A percentile compares a stretch with the other conserved stretches of the same genome.
Evolutionary conservation across 2,113 vertebrate species (phyloP).

Genomic region (Nymphicus hollandicus): DNA sequence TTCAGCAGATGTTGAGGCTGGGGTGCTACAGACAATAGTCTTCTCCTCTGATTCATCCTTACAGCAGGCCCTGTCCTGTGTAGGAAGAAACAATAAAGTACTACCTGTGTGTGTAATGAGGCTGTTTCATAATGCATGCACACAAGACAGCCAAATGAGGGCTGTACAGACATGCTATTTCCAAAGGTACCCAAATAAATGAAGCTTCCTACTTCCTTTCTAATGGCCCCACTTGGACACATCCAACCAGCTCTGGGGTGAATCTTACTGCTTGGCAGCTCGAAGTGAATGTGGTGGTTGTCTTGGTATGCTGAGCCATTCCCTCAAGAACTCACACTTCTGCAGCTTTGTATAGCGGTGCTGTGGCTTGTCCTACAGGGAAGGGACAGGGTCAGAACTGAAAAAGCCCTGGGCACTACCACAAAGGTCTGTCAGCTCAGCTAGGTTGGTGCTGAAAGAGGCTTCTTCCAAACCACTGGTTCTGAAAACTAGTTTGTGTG

Average conservation of each 20-base stretch:
- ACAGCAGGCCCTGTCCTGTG: slow-evolving; percentile 50
- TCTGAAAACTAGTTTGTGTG: neutral
- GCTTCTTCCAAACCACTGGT: neutral
- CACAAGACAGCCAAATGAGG: neutral
- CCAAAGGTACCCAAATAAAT: neutral
- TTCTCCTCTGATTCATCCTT: slow-evolving; percentile 46
- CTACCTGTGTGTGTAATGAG: neutral
- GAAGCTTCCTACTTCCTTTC: neutral
- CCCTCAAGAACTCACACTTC: neutral
- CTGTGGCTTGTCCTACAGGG: neutral
- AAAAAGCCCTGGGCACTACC: neutral
- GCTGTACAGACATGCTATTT: neutral
- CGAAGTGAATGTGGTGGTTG: neutral
- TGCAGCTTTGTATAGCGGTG: neutral
- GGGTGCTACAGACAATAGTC: slow-evolving; percentile 21
- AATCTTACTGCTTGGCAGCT: neutral
- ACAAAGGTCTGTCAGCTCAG: neutral
- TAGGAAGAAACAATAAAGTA: neutral
- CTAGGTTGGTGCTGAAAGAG: neutral
- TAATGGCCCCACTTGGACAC: neutral
- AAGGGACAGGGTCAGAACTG: neutral
- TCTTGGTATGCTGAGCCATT: neutral
- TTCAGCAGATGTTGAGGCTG: slow-evolving; percentile 14
- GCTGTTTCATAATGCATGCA: slow-evolving; percentile 15
- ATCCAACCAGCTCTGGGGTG: neutral